Evolutionary conservation across 2,113 vertebrate species (phyloP).

Genomic region (Corvus cornix): DNA sequence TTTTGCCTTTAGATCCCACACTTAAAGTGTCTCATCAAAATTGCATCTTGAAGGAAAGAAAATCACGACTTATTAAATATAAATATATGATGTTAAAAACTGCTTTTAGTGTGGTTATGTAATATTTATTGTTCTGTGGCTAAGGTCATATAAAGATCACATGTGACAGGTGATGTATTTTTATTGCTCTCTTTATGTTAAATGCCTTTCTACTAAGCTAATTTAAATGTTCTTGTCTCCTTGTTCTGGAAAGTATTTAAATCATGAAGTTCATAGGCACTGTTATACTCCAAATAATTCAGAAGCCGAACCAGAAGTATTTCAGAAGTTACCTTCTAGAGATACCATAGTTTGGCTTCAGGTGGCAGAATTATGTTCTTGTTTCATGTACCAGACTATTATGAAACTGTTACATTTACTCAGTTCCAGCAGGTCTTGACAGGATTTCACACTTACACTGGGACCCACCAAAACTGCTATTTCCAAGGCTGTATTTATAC

Average conservation of each 20-base stretch:
- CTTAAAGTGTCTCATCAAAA: slow-evolving; percentile 70
- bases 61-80: slow-evolving; percentile 68
- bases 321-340: slow-evolving; percentile 22
- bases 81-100: slow-evolving; percentile 64
- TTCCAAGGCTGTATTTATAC: not conserved
- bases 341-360: not conserved
- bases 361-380: not conserved
- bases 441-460: not conserved
- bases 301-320: slow-evolving; percentile 29
- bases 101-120: slow-evolving; percentile 63
- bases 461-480: slow-evolving; percentile 21
- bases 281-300: slow-evolving; percentile 50
- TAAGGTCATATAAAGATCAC: slow-evolving; percentile 68
- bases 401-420: not conserved
- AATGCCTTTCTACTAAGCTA: slow-evolving; percentile 53
- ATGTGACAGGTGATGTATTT: slow-evolving; percentile 60
- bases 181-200: slow-evolving; percentile 63
- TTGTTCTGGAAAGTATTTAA: slow-evolving; percentile 57
- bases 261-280: slow-evolving; percentile 33
- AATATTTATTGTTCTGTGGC: slow-evolving; percentile 67
- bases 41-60: slow-evolving; percentile 65
- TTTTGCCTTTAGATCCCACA: slow-evolving; percentile 62
- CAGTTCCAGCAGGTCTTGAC: not conserved
- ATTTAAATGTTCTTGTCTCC: slow-evolving; percentile 64
- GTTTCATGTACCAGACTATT: not conserved